Percentiles rank a stretch among this genome's conserved stretches.
phyloP scores from a whole-genome alignment of 1,140 invertebrate species.

The Sweltsa coloradensis region DNA sequence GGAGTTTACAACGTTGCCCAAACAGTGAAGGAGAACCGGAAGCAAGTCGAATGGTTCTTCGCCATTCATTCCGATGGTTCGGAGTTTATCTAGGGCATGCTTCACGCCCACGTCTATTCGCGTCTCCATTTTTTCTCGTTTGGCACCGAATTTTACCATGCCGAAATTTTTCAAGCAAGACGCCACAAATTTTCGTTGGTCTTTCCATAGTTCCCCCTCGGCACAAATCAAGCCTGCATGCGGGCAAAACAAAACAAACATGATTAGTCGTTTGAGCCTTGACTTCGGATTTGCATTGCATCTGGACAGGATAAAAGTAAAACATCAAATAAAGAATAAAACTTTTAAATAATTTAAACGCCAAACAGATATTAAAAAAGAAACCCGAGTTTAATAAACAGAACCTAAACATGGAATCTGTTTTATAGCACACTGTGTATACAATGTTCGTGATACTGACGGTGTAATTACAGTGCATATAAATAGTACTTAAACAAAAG shows the following conservation, averaged over 20 bases:
- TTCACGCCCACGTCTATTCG: constrained; percentile 46
- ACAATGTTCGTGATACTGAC: no score
- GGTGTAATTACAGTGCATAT: no score
- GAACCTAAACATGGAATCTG: no score
- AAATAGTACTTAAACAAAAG: no score
- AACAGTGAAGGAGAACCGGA: constrained; percentile 44
- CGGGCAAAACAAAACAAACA: no score
- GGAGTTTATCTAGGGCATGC: neutral
- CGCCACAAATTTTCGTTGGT: constrained; percentile 63
- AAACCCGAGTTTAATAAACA: no score
- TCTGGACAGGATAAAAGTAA: no score
- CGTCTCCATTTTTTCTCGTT: constrained; percentile 47
- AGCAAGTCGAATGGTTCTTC: constrained; percentile 31
- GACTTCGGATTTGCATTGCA: no score
- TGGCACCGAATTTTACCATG: constrained; percentile 48
- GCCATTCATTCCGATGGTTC: neutral
- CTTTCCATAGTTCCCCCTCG: constrained; percentile 67
- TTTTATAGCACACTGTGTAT: no score
- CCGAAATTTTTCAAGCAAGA: constrained; percentile 62
- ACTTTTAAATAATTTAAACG: no score
- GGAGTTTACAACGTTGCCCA: constrained; percentile 63
- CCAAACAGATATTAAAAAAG: no score
- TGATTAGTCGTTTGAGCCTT: neutral
- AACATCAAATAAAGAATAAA: no score
- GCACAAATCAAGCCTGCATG: constrained; percentile 64